Percentiles rank a stretch among this genome's conserved stretches.
phyloP scores from a whole-genome alignment of 1,140 invertebrate species.

The Leptinotarsa undecemlineata region DNA sequence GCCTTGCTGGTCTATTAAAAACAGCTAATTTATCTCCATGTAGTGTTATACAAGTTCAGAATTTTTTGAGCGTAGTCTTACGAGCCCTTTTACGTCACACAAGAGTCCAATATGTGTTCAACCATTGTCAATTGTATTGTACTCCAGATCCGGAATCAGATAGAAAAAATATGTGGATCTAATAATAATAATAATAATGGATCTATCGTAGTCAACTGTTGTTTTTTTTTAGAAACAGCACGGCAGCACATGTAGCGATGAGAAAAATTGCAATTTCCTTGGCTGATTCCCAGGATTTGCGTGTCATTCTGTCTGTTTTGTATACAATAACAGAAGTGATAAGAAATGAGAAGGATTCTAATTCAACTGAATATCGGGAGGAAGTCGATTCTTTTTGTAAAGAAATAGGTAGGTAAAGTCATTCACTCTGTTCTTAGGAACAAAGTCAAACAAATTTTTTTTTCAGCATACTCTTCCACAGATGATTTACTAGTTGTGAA shows the following conservation, averaged over 20 bases:
- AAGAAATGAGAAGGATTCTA: slow-evolving; percentile 68
- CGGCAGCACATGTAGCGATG: slow-evolving; percentile 74
- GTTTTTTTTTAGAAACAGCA: slow-evolving; percentile 66
- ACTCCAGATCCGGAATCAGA: no score
- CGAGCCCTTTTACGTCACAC: no score
- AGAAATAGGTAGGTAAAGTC: slow-evolving; percentile 77
- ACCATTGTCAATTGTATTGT: no score
- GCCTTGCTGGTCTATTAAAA: no score
- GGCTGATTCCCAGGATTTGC: slow-evolving; percentile 87
- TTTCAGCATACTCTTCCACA: slow-evolving; percentile 54
- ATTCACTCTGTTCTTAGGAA: neutral
- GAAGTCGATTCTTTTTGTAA: slow-evolving; percentile 76
- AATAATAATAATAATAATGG: no score
- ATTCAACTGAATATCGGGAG: slow-evolving; percentile 67
- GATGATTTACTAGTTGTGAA: slow-evolving; percentile 88
- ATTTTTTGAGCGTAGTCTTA: no score
- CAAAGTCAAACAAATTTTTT: neutral
- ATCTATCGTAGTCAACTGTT: neutral
- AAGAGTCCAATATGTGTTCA: no score
- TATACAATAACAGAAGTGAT: slow-evolving; percentile 94
- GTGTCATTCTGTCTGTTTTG: slow-evolving; percentile 89
- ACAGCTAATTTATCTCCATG: no score
- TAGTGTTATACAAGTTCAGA: no score
- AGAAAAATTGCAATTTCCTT: slow-evolving; percentile 88
- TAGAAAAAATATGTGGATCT: no score